These are phyloP conservation scores for Oeneis ivallda DNA, from an alignment of 2,888 invertebrate species.

Conservation along the genomic window DNA sequence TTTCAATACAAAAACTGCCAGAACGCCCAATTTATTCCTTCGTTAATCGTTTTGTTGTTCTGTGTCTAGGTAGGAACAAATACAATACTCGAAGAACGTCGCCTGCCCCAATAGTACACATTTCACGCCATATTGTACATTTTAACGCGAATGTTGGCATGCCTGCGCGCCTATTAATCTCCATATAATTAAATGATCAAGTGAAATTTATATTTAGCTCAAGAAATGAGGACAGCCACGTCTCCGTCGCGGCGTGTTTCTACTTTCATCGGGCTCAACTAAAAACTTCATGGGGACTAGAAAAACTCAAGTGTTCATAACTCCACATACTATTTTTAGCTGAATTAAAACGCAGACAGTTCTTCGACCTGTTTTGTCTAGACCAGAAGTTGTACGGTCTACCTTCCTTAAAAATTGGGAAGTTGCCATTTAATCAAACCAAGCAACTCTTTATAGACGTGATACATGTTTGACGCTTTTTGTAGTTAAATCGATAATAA, in stretches of 20 bases:
- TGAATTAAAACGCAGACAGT: conserved; percentile 1
- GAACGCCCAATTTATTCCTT: no score
- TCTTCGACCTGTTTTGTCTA: not conserved
- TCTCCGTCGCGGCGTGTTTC: conserved; percentile 51
- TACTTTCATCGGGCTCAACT: conserved; percentile 51
- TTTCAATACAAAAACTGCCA: no score
- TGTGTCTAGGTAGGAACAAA: no score
- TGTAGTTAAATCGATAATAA: no score
- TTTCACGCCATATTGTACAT: conserved; percentile 62
- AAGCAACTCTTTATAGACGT: no score
- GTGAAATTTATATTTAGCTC: conserved; percentile 79
- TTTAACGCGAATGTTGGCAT: conserved; percentile 73
- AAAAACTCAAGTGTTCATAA: conserved; percentile 18
- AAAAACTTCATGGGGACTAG: conserved; percentile 26
- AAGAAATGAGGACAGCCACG: conserved; percentile 74
- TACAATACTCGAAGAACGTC: conserved; percentile 17
- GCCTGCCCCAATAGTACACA: conserved; percentile 52
- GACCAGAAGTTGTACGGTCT: not conserved
- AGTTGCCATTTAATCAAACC: no score
- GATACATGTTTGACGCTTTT: no score
- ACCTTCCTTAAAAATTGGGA: not conserved
- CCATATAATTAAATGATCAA: conserved; percentile 81
- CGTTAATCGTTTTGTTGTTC: no score
- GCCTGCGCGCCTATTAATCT: conserved; percentile 74
- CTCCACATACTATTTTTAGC: not conserved